Base-by-base conservation (phyloP, 1,140 invertebrate genomes). In the Lepidurus arcticus region DNA sequence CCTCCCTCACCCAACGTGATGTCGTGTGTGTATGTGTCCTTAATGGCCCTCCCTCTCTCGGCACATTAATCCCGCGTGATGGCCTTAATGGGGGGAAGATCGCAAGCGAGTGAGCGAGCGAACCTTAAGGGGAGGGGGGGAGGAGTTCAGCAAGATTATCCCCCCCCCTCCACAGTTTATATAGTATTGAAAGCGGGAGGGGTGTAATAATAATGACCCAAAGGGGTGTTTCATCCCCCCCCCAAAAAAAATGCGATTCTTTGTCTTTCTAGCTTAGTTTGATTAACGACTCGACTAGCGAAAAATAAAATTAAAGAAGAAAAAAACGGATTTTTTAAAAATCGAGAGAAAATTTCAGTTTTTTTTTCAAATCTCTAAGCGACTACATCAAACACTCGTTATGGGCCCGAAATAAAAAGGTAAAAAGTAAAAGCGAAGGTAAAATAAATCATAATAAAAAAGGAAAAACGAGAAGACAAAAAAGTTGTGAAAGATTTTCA, bases 11-110 rank as follows among this genome's bases (percentile, higher is more conserved):
- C 53, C 53, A 13, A 65, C 53, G 53, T 65, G 53, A 65, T 65
- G 53, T 65, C 53, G 53, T 65, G 53, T 65, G 53, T 65, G 45
- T 47, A 21, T 65, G 53, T 65, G 53, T 65, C 53, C 53, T 21
- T 65, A 65, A 65, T 65, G 53, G 53, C 53, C 53, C 53, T 65
- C 53, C 53, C 53, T 65, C 53, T 65, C 53, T 65, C 53, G 53
- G 53, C 53, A 65, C 53, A 65, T 65, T 65, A 65, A 65, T 65
- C 53, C 53, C 53, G 53, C 53, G 53, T 65, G 53, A 65, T 65
- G 53, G 53, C 53, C 53, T 65, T 65, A 65, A 65, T 65, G 53
- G 53, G 53, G 53, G 53, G 53, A 65, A 13, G 53, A 65, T 65
- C 53, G 53, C 53, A n/a, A 65, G 16, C 16, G 53, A 13, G 53